Conservation (phyloP, 2,888 invertebrate species). For the Caenorhabditis virilis region DNA sequence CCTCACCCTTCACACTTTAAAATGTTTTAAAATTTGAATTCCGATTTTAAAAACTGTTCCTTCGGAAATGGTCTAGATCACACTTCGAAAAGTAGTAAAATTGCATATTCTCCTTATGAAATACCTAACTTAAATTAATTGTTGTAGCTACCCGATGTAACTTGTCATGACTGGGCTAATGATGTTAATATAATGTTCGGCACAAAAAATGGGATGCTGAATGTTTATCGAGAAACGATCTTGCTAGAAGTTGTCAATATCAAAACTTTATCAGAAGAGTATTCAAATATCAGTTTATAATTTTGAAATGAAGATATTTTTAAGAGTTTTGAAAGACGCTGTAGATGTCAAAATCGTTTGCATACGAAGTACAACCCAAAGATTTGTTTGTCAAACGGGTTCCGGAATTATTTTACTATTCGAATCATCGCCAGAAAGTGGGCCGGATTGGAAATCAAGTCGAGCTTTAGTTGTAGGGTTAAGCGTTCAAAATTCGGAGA, state of each 20-base stretch:
- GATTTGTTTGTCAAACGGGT: constrained; percentile 26
- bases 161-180: constrained; percentile 60
- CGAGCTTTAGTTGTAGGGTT: constrained; percentile 21
- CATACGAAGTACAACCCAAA: constrained; percentile 20
- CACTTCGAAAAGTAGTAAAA: not conserved
- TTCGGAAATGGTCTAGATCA: no score
- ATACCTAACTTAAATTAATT: not conserved
- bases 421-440: constrained; percentile 17
- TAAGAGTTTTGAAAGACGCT: constrained; percentile 15
- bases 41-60: not conserved
- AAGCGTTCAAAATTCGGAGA: not conserved
- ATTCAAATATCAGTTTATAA: not conserved
- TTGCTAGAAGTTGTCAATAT: constrained; percentile 54
- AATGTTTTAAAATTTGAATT: not conserved
- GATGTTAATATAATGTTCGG: constrained; percentile 64
- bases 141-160: constrained; percentile 37
- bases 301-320: not conserved
- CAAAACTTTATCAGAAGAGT: constrained; percentile 41
- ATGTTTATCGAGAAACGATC: constrained; percentile 61
- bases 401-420: constrained; percentile 27
- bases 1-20: not conserved
- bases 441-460: constrained; percentile 19
- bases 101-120: not conserved
- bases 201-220: constrained; percentile 41
- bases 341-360: constrained; percentile 17